phyloP scores from a whole-genome alignment of 2,797 vertebrate genomes.

The Pantherophis vulpinus region DNA sequence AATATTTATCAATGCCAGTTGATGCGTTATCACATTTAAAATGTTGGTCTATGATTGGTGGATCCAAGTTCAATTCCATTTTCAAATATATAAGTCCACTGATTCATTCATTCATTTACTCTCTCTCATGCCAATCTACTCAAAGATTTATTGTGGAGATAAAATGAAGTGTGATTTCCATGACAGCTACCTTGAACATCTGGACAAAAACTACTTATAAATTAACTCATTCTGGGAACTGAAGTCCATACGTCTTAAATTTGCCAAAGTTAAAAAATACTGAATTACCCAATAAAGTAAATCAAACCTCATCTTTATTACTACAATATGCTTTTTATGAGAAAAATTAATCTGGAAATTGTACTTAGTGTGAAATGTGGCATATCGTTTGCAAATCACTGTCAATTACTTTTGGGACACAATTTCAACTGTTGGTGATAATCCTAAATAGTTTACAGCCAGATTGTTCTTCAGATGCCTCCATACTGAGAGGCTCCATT shows the following conservation, averaged over 20 bases:
- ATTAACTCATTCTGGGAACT: not conserved
- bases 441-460: not conserved
- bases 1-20: too few relatives aligned
- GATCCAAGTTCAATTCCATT: not conserved
- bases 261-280: not conserved
- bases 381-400: not conserved
- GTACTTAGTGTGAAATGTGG: not conserved
- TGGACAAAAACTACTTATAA: not conserved
- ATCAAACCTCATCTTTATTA: not conserved
- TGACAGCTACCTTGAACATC: not conserved
- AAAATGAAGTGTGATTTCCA: not conserved
- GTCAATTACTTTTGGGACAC: not conserved
- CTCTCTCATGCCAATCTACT: not conserved
- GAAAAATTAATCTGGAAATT: not conserved
- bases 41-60: not conserved
- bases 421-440: not conserved
- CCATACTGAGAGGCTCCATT: not conserved
- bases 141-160: not conserved
- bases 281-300: not conserved
- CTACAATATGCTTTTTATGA: not conserved
- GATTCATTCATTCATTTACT: not conserved
- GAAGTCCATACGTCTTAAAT: not conserved
- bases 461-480: not conserved
- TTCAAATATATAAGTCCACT: not conserved
- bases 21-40: too few relatives aligned